Conservation (phyloP, 2,797 vertebrate species). For the Xenentodon cancila region DNA sequence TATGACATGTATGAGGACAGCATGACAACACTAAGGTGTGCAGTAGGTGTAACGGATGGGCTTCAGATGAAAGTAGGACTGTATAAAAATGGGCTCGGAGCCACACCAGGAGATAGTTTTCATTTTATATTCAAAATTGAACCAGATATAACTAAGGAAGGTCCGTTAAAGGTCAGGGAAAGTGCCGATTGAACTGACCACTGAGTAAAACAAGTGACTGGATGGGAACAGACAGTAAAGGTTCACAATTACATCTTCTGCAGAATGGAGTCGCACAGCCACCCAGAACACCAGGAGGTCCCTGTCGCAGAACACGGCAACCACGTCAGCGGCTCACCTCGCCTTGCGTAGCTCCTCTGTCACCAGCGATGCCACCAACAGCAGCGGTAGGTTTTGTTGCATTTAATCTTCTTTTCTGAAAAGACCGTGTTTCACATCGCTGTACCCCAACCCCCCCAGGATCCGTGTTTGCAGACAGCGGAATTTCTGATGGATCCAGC, state of each 20-base stretch:
- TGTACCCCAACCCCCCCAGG: conserved; percentile 37
- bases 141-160: too few species aligned
- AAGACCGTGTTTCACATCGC: neutral
- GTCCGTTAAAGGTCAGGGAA: too few species aligned
- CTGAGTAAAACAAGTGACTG: too few species aligned
- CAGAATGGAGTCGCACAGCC: conserved; percentile 94
- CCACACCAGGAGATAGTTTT: too few species aligned
- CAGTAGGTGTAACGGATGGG: too few species aligned
- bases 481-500: conserved; percentile 54
- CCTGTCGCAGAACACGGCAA: conserved; percentile 74
- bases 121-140: too few species aligned
- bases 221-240: too few species aligned
- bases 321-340: conserved; percentile 77
- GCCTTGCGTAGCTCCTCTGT: conserved; percentile 85
- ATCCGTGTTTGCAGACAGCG: conserved; percentile 60
- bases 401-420: neutral
- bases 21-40: too few species aligned
- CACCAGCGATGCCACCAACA: conserved; percentile 82
- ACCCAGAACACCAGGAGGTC: conserved; percentile 85
- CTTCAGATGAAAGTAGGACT: too few species aligned
- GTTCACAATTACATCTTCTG: neutral
- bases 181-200: too few species aligned
- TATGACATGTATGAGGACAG: too few species aligned
- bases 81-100: too few species aligned
- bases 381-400: conserved; percentile 54